Evolutionary conservation across 1,140 invertebrate species (phyloP), one percentile per base, ranked within the genome.

Genomic region (Ganaspis sp.): DNA sequence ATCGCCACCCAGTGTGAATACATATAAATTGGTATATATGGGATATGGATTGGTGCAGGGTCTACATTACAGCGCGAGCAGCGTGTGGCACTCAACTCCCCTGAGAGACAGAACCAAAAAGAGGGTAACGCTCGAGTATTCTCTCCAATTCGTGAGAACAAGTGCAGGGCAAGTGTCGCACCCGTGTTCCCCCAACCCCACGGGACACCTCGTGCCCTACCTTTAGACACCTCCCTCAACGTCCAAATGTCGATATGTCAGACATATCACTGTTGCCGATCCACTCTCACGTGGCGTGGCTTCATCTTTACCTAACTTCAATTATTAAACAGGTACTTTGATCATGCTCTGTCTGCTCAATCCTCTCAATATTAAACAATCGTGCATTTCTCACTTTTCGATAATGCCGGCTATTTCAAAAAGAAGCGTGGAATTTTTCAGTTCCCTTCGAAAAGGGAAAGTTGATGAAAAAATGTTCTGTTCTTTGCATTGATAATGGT

Each of bases 91-190:
- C 81, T 86, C 79, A 85, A 86, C 87, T 85, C 88, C 84, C 83
- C 19, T 73, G 83, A 78, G 86, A 82, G 38, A 69, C 76, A 69
- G 82, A 82, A 81, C 81, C 49, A 77, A 78, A 78, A 87, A 82
- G 85, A 89, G 87, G 84, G 84, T 84, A 64, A 58, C 19, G 70
- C 75, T 53, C 69, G 58, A 77, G 72, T 77, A 75, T 78, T 77
- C 38, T 40, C 73, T 78, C 69, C 73, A 81, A 80, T 81, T 87
- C 89, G 90, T 91, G 90, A 91, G 90, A 91, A 91, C 89, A 91
- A 91, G 90, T 90, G 89, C 83, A 79, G 70, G 76, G 83, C 85
- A 83, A 88, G 86, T 87, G 86, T 90, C 87, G 83, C 88, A 89
- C 12, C 58, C 58, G 12, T 26, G 19, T 21, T 29, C 45, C 45